These are phyloP conservation scores for Mareca penelope DNA, from an alignment of 2,797 vertebrate species.

Conservation along the genomic window DNA sequence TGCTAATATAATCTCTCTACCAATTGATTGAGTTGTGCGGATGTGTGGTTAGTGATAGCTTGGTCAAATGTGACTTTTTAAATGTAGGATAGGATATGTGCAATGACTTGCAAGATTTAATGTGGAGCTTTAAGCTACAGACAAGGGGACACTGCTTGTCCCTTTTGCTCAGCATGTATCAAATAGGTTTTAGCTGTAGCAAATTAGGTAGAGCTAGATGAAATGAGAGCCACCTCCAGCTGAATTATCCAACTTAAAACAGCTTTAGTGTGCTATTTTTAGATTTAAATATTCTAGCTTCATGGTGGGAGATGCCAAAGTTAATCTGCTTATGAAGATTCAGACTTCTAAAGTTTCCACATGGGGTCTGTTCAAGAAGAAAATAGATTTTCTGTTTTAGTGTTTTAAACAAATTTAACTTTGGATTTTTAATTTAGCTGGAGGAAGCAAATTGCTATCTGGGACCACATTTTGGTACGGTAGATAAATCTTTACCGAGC, in stretches of 20 bases:
- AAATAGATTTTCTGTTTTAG: conserved; percentile 8
- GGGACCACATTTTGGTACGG: background rate
- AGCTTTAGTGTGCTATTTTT: conserved; percentile 67
- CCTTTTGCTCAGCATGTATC: conserved; percentile 49
- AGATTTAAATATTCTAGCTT: conserved; percentile 64
- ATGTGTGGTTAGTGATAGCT: conserved; percentile 39
- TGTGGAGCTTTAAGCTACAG: background rate
- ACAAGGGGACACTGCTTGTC: conserved; percentile 15
- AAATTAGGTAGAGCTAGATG: conserved; percentile 61
- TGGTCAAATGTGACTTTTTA: conserved; percentile 53
- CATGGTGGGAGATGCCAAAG: conserved; percentile 52
- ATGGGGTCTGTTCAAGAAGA: conserved; percentile 15
- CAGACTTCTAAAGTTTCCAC: conserved; percentile 45
- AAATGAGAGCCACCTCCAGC: conserved; percentile 55
- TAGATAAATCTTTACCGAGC: background rate
- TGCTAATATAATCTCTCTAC: background rate
- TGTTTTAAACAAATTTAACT: background rate
- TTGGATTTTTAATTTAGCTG: conserved; percentile 19
- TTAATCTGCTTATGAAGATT: conserved; percentile 65
- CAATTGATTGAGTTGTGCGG: conserved; percentile 3
- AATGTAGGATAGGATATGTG: background rate
- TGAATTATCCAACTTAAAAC: conserved; percentile 68
- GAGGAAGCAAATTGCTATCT: background rate
- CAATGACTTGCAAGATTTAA: conserved; percentile 46
- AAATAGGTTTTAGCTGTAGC: conserved; percentile 55